phyloP scores from a whole-genome alignment of 1,140 invertebrate species.

The Papilio polyxenes region DNA sequence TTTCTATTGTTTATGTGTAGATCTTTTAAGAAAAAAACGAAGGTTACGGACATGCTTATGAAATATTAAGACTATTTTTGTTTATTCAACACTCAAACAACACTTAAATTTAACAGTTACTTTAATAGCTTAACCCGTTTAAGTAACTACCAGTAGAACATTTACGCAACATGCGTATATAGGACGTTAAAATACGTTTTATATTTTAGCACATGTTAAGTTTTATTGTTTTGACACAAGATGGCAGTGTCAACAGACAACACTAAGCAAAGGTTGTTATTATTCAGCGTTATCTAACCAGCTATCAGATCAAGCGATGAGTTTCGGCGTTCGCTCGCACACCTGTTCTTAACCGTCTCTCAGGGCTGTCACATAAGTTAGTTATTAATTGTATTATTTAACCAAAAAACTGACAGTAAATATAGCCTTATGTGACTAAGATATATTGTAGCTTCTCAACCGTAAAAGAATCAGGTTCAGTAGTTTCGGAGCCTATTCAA shows the following conservation, averaged over 20 bases:
- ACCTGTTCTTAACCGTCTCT: constrained; percentile 29
- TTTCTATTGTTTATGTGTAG: too few species aligned
- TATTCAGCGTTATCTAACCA: constrained; percentile 12
- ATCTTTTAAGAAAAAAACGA: background rate
- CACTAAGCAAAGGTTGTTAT: constrained; percentile 8
- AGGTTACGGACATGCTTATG: background rate
- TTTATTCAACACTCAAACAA: background rate
- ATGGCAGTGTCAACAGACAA: constrained; percentile 24
- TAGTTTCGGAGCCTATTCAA: too few species aligned
- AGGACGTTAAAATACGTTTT: background rate
- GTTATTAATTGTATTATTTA: too few species aligned
- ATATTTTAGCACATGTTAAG: background rate
- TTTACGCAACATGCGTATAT: background rate
- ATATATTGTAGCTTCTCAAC: too few species aligned
- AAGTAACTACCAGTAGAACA: background rate
- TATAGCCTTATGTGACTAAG: too few species aligned
- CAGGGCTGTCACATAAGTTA: constrained; percentile 12
- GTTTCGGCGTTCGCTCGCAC: constrained; percentile 29
- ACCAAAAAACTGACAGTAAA: too few species aligned
- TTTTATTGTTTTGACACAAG: background rate
- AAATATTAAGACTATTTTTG: background rate
- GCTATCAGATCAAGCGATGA: constrained; percentile 28
- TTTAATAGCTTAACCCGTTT: background rate
- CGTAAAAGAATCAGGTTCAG: too few species aligned
- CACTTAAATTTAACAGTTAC: background rate